phyloP scores from a whole-genome alignment of 2,797 vertebrate genomes.

The Eulemur coronatus region DNA sequence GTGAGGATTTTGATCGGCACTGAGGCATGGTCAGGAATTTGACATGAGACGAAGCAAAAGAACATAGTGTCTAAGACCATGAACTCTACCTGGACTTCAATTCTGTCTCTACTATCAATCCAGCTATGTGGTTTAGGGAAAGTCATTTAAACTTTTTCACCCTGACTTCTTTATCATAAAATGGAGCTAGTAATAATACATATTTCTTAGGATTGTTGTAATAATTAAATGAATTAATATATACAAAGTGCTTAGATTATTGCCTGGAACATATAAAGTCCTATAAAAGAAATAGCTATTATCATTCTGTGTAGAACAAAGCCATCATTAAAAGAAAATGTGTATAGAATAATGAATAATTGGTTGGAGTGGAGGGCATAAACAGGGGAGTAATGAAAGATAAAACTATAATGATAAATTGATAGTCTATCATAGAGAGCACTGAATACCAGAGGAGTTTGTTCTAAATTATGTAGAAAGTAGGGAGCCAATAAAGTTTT shows the following conservation, averaged over 20 bases:
- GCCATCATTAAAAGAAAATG: background rate
- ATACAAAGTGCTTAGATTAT: background rate
- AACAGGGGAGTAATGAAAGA: background rate
- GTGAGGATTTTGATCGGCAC: constrained; percentile 6
- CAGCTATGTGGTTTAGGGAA: background rate
- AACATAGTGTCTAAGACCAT: background rate
- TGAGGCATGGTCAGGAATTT: constrained; percentile 8
- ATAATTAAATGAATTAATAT: constrained; percentile 43
- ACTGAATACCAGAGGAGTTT: background rate
- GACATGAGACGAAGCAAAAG: constrained; percentile 31
- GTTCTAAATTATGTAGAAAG: background rate
- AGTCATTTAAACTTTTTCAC: constrained; percentile 27
- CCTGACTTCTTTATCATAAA: background rate
- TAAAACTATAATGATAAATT: background rate
- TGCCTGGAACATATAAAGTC: background rate
- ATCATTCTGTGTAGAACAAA: background rate
- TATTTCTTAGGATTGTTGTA: background rate
- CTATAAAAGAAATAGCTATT: background rate
- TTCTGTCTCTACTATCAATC: background rate
- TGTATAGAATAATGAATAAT: background rate
- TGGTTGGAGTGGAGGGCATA: background rate
- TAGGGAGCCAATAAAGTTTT: background rate
- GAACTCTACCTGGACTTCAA: background rate
- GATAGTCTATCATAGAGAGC: background rate
- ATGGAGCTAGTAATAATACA: background rate